Evolutionary conservation across 2,888 invertebrate species (phyloP).

Genomic region (Chironomus tentans): DNA sequence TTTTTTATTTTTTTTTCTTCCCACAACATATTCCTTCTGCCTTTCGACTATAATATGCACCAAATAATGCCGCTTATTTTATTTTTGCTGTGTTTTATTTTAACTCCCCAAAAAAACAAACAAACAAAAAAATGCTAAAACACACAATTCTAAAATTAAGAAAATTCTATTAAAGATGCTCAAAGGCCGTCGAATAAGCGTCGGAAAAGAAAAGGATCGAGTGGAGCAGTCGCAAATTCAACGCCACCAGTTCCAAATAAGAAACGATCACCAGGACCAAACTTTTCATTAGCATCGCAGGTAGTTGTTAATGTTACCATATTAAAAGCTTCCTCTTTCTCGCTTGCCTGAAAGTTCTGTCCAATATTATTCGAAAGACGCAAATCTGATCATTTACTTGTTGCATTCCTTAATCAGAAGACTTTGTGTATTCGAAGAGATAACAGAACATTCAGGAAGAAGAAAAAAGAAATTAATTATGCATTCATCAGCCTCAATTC

Average conservation of each 20-base stretch:
- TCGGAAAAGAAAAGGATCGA: conserved; percentile 91
- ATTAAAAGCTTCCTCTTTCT: not conserved
- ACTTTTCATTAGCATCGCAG: conserved; percentile 87
- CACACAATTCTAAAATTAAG: conserved; percentile 16
- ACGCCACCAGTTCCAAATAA: conserved; percentile 84
- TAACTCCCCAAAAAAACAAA: not conserved
- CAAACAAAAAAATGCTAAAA: conserved; percentile 5
- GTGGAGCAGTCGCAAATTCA: conserved; percentile 59
- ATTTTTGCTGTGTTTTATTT: not conserved
- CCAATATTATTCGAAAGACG: too few species aligned
- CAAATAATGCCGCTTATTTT: not conserved
- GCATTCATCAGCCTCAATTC: not conserved
- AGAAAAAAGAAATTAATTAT: too few species aligned
- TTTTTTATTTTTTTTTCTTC: not conserved
- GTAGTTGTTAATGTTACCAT: conserved; percentile 43
- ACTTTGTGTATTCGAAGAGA: too few species aligned
- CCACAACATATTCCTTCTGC: not conserved
- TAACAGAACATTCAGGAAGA: too few species aligned
- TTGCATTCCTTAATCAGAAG: too few species aligned
- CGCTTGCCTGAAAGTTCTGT: too few species aligned
- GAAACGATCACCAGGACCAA: conserved; percentile 89
- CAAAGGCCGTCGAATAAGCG: conserved; percentile 91
- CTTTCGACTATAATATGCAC: not conserved
- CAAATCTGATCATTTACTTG: too few species aligned
- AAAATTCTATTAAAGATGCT: conserved; percentile 57